Base-by-base conservation (phyloP, 2,888 invertebrate genomes). In the Tiliacea citrago region DNA sequence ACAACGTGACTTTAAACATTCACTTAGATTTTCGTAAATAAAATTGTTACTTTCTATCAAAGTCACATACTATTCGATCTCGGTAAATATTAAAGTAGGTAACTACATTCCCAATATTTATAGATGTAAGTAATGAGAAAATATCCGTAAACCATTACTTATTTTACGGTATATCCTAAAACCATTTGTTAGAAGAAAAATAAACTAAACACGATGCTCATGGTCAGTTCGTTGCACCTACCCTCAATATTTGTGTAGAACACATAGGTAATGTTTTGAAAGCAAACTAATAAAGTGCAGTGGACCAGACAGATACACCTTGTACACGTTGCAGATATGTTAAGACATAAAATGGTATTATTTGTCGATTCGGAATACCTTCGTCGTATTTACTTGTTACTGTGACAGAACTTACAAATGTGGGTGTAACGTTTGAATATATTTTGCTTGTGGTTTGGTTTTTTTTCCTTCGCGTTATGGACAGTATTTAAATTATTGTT, bases 271-370 rank as follows among this genome's bases (percentile, higher is more conserved):
- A 91, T 93, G 92, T 93, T 93, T 79, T 92, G 88, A 90, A 91
- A 88, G 89, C 88, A 90, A 91, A 91, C 88, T 87, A 87, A 93
- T 94, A 94, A 95, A 94, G 90, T 90, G 88, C 87, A 89, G 85
- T 81, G 86, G 82, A 90, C 81, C 83, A 86, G 89, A 89, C 89
- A 91, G 87, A 88, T 89, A 91, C 91, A 92, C 88, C 89, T 90
- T 88, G 85, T 86, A 81, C 86, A 88, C 82, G 86, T 88, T 88
- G 86, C 87, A 86, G 82, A 86, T 82, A 88, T 79, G 81, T 85
- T 71, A 82, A 85, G 71, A 84, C 82, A 86, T 85, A 79, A 86
- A 81, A 79, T 83, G 49, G 73, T 78, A 74, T 80, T 87, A 87
- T 84, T 86, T 86, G 85, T 81, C 67, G 76, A 72, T 76, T 77